Base-by-base conservation (phyloP, 2,797 vertebrate genomes). In the Zenarchopterus dispar region DNA sequence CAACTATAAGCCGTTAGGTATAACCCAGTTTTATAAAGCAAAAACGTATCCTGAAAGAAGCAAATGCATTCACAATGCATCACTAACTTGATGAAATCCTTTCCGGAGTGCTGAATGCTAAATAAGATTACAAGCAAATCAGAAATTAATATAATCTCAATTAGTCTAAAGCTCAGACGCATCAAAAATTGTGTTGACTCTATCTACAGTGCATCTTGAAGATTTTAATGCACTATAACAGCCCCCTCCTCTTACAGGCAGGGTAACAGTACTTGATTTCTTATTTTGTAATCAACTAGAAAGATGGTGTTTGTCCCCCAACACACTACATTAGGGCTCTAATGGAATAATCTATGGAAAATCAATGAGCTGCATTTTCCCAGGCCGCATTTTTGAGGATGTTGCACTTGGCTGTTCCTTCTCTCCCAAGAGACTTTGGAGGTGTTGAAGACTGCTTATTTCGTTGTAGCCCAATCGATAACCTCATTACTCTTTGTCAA, bases 401-500 rank as follows among this genome's bases (percentile, higher is more conserved):
- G 90, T 91, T 91, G 91, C 89, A 91, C 88, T 91, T 91, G 90
- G 87, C 89, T 73, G 87, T 90, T 88, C 84, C 77, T 81, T 81
- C 75, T 87, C 80, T 91, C 90, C 90, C 90, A 66, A 62, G 90
- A 90, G 90, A 91, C 80, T 85, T 89, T 80, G 74, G 82, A 88
- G 89, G 89, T 89, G 91, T 92, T 91, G 90, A 91, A 88, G 90
- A 93, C 89, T 91, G 92, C 90, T 91, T 91, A 91, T 92, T 91
- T 89, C 80, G 84, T 88, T 85, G 88, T 91, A 89, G 87, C 84
- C 86, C 87, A 87, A 93, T 93, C 93, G 78, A 93, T 93, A 93
- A 90, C 90, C 92, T 93, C 92, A 93, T 93, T 93, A 93, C 90
- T 93, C 92, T 93, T 91, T 92, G 91, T 92, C 90, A 92, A 92